These are phyloP conservation scores for Ammospiza nelsoni DNA, from an alignment of 2,113 vertebrate species.

Conservation along the genomic window DNA sequence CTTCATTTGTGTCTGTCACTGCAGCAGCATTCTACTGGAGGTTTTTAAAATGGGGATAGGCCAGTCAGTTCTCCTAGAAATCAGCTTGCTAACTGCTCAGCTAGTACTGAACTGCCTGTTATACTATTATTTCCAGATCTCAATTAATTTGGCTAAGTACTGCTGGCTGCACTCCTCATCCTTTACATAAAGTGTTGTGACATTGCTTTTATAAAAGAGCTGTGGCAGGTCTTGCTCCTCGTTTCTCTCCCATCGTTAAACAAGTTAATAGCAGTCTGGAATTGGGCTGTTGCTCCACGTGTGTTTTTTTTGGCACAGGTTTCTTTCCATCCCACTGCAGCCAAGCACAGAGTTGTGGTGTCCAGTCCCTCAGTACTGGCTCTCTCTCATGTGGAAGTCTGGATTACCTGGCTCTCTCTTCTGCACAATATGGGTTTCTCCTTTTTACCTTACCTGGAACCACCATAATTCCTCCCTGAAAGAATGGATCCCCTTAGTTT, in stretches of 20 bases:
- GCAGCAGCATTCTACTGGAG: background rate
- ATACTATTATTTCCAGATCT: background rate
- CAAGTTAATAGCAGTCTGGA: conserved; percentile 6
- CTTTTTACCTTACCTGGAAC: background rate
- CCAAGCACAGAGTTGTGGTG: background rate
- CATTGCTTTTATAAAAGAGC: background rate
- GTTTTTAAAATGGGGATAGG: background rate
- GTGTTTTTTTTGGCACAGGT: background rate
- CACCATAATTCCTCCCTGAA: background rate
- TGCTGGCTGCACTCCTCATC: background rate
- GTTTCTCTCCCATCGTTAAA: background rate
- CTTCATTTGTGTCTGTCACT: background rate
- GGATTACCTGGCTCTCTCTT: background rate
- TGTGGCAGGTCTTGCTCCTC: background rate
- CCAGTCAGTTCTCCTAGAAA: background rate
- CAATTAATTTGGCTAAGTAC: background rate
- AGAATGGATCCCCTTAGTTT: background rate
- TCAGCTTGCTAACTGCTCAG: background rate
- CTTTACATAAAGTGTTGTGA: background rate
- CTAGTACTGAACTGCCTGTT: background rate
- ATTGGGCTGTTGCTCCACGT: background rate
- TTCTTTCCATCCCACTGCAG: conserved; percentile 5
- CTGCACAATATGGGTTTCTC: background rate
- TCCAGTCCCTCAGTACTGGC: background rate
- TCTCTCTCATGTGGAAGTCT: background rate